Base-by-base conservation (phyloP, 2,113 vertebrate genomes). In the Chlamydotis undulata region DNA sequence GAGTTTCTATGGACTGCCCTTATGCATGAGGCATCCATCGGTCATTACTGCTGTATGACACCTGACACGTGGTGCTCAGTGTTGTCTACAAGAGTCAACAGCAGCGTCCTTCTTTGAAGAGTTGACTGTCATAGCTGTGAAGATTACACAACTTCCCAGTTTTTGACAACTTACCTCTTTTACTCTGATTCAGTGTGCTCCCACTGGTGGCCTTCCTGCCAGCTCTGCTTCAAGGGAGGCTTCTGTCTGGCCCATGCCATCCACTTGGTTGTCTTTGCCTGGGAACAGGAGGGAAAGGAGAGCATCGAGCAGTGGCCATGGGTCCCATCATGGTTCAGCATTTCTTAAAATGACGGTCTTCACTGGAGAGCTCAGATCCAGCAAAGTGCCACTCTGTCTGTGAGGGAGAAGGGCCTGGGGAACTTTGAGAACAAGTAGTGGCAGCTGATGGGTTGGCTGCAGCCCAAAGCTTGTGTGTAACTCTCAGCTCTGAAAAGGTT, bases 251-350 rank as follows among this genome's bases (percentile, higher is more conserved):
- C 29, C 26, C 12, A 2, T 33, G 12, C 5, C 33, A 52, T 84
- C 25, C 7, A 76, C 25, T 71, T 23, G 7, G 3, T 63, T 65
- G 15, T 31, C 31, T 70, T 70, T 95, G 45, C 45, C 16, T n/a
- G 19, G 47, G 43, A 41, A 50, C 2, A 14, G 12, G 14, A 39
- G 14, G 24, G 15, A 41, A 84, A 56, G 14, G 21, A 71, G 26
- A 65, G 7, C 29, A 79, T 4, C 0, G 1, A 59, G 14, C 6
- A 31, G 26, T 1, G 6, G 14, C 19, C 3, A 1, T 28, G 31
- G 10, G 9, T 43, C 33, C 28, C 1, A 0, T 10, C 37, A 26
- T 35, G 6, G 24, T 70, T 53, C 1, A 2, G 5, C 3, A 1
- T 45, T 84, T 61, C 47, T 76, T 76, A 37, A 41, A 80, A 45